A percentile compares a stretch with the other conserved stretches of the same genome.
Conservation (phyloP, 2,797 vertebrate genomes). For the Brachyrhaphis roseni region DNA sequence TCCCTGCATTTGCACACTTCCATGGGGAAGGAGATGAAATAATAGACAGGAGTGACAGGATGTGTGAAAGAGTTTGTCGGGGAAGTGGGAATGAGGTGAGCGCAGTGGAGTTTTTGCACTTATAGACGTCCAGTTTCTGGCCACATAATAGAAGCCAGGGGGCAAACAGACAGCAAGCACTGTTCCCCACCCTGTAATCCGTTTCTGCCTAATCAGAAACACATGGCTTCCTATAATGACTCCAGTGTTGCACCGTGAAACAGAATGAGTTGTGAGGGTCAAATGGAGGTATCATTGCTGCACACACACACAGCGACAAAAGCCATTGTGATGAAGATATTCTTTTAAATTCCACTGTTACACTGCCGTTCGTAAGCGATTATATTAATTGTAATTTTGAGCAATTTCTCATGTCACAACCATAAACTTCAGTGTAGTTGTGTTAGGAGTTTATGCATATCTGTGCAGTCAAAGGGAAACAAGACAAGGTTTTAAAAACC, state of each 20-base stretch:
- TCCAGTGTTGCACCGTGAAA: conserved; percentile 67
- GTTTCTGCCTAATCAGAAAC: conserved; percentile 80
- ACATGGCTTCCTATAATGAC: conserved; percentile 79
- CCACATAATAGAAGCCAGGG: conserved; percentile 69
- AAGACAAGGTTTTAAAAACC: neutral
- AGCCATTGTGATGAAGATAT: conserved; percentile 25
- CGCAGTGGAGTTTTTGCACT: conserved; percentile 39
- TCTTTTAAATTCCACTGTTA: conserved; percentile 36
- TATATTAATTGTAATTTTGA: neutral
- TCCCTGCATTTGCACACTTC: conserved; percentile 40
- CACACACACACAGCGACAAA: conserved; percentile 27
- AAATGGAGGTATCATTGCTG: conserved; percentile 8
- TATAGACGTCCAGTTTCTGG: conserved; percentile 68
- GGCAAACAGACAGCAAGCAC: conserved; percentile 68
- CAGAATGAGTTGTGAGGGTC: conserved; percentile 56
- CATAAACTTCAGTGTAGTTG: neutral
- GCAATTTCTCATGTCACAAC: neutral
- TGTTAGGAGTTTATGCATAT: neutral
- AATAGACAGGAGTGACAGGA: conserved; percentile 40
- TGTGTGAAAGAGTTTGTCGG: conserved; percentile 32
- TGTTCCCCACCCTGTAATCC: conserved; percentile 78
- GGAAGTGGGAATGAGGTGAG: conserved; percentile 37
- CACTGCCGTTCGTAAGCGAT: neutral
- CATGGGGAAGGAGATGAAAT: conserved; percentile 1
- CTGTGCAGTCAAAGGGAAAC: neutral